Conservation (phyloP, 2,113 vertebrate genomes). For the cat (Felis catus) region DNA sequence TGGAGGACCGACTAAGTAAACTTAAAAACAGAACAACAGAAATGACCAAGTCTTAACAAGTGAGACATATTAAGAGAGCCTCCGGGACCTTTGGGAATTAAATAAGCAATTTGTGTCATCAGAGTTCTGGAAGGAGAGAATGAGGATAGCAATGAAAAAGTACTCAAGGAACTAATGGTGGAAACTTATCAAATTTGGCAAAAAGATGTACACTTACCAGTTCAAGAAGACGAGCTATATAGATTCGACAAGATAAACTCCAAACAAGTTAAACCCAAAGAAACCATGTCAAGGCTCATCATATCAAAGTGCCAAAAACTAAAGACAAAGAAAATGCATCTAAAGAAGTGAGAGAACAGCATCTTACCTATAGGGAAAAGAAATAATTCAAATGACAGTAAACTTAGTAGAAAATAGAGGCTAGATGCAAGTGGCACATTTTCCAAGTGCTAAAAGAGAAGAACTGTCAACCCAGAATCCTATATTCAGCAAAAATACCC, state of each 20-base stretch:
- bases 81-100: not conserved
- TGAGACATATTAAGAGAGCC: not conserved
- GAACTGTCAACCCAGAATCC: not conserved
- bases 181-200: not conserved
- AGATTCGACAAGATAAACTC: not conserved
- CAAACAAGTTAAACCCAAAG: not conserved
- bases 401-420: not conserved
- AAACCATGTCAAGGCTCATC: not conserved
- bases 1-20: not conserved
- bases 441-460: not conserved
- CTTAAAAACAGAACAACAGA: not conserved
- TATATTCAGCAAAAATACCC: not conserved
- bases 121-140: not conserved
- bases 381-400: not conserved
- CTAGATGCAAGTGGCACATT: not conserved
- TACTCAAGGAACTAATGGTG: not conserved
- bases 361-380: not conserved
- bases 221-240: not conserved
- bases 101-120: not conserved
- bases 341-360: not conserved
- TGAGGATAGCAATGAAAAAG: not conserved
- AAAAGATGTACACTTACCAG: not conserved
- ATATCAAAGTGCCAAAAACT: not conserved
- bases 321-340: not conserved
- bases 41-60: not conserved